Conservation (phyloP, 2,888 invertebrate species). For the Smittia sp. region DNA sequence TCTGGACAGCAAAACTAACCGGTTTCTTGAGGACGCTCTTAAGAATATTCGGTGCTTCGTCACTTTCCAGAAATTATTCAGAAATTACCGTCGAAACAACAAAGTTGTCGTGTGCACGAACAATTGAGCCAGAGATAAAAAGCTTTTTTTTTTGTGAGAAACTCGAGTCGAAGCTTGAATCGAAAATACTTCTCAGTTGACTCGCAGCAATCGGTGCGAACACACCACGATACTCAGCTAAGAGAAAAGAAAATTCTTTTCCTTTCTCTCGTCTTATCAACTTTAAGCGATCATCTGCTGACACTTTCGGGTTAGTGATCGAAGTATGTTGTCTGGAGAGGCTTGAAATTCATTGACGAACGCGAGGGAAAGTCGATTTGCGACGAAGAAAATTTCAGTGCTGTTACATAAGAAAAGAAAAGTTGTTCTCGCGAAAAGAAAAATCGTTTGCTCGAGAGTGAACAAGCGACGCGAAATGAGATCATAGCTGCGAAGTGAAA, state of each 20-base stretch:
- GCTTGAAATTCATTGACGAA: background rate
- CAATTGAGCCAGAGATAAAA: background rate
- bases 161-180: conserved; percentile 1
- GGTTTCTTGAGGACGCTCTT: too few species aligned
- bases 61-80: too few species aligned
- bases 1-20: too few species aligned
- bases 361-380: background rate
- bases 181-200: conserved; percentile 33
- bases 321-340: background rate
- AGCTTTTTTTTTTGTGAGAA: conserved; percentile 26
- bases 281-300: background rate
- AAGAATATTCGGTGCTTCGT: too few species aligned
- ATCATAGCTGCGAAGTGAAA: background rate
- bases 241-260: conserved; percentile 9
- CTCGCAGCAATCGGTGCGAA: conserved; percentile 35
- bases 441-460: background rate
- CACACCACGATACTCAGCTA: background rate
- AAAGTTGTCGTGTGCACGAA: background rate
- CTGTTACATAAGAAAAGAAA: background rate
- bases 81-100: background rate
- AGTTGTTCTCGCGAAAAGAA: background rate
- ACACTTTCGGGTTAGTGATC: conserved; percentile 2
- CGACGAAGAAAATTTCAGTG: background rate
- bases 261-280: background rate
- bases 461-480: background rate